These are phyloP conservation scores for Scaptodrosophila lebanonensis DNA, from an alignment of 1,140 invertebrate species.

Conservation along the genomic window DNA sequence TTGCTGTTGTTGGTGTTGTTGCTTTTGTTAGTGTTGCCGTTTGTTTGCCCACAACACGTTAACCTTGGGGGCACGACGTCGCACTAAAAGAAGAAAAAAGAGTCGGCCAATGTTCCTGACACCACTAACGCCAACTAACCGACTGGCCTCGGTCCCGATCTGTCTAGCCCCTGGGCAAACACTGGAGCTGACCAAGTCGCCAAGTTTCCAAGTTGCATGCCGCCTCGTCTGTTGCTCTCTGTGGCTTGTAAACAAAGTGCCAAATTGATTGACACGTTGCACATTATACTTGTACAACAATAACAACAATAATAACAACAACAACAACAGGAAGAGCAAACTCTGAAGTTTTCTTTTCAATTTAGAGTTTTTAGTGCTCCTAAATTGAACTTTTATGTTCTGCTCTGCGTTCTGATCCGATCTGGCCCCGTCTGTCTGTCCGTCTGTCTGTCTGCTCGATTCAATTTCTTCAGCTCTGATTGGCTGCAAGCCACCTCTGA, in stretches of 20 bases:
- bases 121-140: too few relatives aligned
- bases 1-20: conserved; percentile 35
- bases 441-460: too few relatives aligned
- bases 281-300: not conserved
- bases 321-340: too few relatives aligned
- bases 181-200: too few relatives aligned
- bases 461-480: too few relatives aligned
- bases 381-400: conserved; percentile 26
- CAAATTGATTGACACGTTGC: conserved; percentile 59
- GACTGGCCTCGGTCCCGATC: too few relatives aligned
- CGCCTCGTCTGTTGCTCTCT: conserved; percentile 12
- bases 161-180: too few relatives aligned
- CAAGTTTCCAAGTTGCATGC: conserved; percentile 50
- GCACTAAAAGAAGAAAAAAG: conserved; percentile 22
- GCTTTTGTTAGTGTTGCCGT: conserved; percentile 38
- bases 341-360: conserved; percentile 44
- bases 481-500: too few relatives aligned
- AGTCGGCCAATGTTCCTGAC: too few relatives aligned
- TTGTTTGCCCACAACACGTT: conserved; percentile 56
- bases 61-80: conserved; percentile 66
- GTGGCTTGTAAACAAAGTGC: conserved; percentile 33
- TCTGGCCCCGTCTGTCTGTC: not conserved
- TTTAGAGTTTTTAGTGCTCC: conserved; percentile 28
- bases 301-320: too few relatives aligned
- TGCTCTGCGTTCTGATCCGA: not conserved